These are phyloP conservation scores for Pimpla rufipes DNA, from an alignment of 2,888 invertebrate species.

Conservation along the genomic window DNA sequence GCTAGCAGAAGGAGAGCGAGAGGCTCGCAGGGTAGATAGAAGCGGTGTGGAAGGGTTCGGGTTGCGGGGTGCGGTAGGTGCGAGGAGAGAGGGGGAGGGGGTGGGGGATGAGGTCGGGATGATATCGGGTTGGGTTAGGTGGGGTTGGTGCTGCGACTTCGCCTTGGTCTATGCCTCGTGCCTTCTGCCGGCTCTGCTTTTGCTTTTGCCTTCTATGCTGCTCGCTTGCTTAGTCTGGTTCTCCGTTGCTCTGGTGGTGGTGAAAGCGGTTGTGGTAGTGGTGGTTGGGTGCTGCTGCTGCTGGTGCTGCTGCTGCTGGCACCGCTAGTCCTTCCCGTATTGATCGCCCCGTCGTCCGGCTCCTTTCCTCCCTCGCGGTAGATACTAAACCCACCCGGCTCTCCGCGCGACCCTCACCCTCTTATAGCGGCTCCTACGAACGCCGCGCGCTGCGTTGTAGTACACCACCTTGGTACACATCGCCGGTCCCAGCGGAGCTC, in stretches of 20 bases:
- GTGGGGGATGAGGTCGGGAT: constrained; percentile 78
- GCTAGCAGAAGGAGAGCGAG: too few species aligned
- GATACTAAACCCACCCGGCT: constrained; percentile 72
- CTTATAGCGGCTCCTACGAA: constrained; percentile 38
- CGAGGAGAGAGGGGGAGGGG: not conserved
- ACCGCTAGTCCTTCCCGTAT: constrained; percentile 85
- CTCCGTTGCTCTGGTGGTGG: too few species aligned
- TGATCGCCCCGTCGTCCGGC: constrained; percentile 80
- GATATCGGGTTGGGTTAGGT: constrained; percentile 82
- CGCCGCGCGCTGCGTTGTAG: constrained; percentile 29
- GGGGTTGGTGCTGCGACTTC: constrained; percentile 80
- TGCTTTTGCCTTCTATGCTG: constrained; percentile 43
- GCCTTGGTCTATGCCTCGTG: constrained; percentile 75
- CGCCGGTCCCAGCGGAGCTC: not conserved
- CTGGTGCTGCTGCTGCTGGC: constrained; percentile 76
- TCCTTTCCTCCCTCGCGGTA: constrained; percentile 81
- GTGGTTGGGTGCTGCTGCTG: constrained; percentile 51
- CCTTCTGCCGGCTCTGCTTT: constrained; percentile 44
- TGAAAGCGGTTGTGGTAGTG: too few species aligned
- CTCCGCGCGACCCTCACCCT: constrained; percentile 77
- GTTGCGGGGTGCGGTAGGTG: too few species aligned
- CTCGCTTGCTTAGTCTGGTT: constrained; percentile 56
- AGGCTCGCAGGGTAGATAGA: too few species aligned
- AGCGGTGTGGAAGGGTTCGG: not conserved
- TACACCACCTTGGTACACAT: constrained; percentile 35